Evolutionary conservation across 2,888 invertebrate species (phyloP), one percentile per base, ranked within the genome.

Genomic region (Leucoptera coffeella): DNA sequence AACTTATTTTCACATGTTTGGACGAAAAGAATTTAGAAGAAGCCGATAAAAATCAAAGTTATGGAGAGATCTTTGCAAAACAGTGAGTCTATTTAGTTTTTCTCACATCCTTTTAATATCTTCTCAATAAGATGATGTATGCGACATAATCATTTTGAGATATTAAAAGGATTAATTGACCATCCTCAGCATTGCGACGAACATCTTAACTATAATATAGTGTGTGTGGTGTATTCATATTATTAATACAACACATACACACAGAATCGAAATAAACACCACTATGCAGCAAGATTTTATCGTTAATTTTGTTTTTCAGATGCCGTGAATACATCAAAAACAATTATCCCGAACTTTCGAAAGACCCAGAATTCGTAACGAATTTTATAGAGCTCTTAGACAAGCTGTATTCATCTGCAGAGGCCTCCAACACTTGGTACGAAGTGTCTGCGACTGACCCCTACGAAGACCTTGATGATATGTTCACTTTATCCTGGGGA

Each of bases 401-500:
- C 12, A 19, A 25, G 10, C 2, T 21, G n/a, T 22, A 22, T 7
- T 15, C 21, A 23, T 20, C 19, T 19, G 23, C 24, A 11, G 26
- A 28, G 5, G 29, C 23, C 9, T 17, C 28, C 3, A 21, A 26
- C 25, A 27, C 29, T 14, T 29, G 30, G 28, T 23, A 27, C 12
- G 28, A 31, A 10, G 22, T 24, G 11, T 20, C 23, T 12, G 21
- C 28, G 9, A 7, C 21, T 9, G 28, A 23, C 3, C 12, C 13
- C 7, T 31, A 31, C 23, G 13, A 23, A 4, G 17, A 25, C 2
- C 14, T 30, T 9, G 27, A 23, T 2, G 30, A 27, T 0, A 24
- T 47, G 3, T 50, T 50, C n/a, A n/a, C n/a, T n/a, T n/a, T n/a
- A n/a, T n/a, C 31, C n/a, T 34, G 31, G 31, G 21, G 28, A n/a